Percentiles rank a stretch among this genome's conserved stretches.
Evolutionary conservation across 2,888 invertebrate genomes (phyloP).

Genomic region (Caradrina clavipalpis): DNA sequence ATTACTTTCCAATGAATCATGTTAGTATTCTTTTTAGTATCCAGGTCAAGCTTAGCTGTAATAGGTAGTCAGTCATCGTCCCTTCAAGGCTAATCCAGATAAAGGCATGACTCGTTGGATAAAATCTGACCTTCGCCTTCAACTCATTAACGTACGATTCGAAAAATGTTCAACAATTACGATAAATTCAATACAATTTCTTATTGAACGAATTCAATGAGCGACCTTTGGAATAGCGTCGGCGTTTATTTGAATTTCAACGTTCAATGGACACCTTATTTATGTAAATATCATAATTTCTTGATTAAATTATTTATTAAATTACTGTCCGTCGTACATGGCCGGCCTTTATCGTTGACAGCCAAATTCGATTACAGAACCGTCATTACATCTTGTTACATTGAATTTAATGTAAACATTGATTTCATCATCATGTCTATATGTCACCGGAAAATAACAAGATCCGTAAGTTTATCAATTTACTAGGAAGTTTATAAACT

Average conservation of each 20-base stretch:
- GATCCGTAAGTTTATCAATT: no score
- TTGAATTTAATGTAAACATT: slow-evolving; percentile 68
- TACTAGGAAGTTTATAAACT: no score
- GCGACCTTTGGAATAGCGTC: slow-evolving; percentile 51
- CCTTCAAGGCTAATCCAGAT: slow-evolving; percentile 51
- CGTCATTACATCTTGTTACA: slow-evolving; percentile 67
- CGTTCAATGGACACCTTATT: slow-evolving; percentile 45
- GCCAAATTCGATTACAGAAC: slow-evolving; percentile 67
- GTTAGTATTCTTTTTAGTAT: slow-evolving; percentile 42
- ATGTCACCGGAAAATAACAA: no score
- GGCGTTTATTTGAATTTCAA: slow-evolving; percentile 59
- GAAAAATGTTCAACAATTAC: slow-evolving; percentile 53
- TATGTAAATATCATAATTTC: slow-evolving; percentile 61
- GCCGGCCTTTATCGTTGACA: slow-evolving; percentile 62
- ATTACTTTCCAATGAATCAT: slow-evolving; percentile 30
- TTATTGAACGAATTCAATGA: slow-evolving; percentile 51
- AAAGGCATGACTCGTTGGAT: slow-evolving; percentile 47
- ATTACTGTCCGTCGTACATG: slow-evolving; percentile 49
- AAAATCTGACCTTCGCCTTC: slow-evolving; percentile 51
- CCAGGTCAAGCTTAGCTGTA: slow-evolving; percentile 52
- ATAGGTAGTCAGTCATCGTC: slow-evolving; percentile 44
- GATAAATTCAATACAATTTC: slow-evolving; percentile 49
- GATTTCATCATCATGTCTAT: slow-evolving; percentile 66
- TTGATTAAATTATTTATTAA: slow-evolving; percentile 55
- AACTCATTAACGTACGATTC: slow-evolving; percentile 52